Evolutionary conservation across 1,140 invertebrate species (phyloP), one percentile per base, ranked within the genome.

Genomic region (Asbolus verrucosus): DNA sequence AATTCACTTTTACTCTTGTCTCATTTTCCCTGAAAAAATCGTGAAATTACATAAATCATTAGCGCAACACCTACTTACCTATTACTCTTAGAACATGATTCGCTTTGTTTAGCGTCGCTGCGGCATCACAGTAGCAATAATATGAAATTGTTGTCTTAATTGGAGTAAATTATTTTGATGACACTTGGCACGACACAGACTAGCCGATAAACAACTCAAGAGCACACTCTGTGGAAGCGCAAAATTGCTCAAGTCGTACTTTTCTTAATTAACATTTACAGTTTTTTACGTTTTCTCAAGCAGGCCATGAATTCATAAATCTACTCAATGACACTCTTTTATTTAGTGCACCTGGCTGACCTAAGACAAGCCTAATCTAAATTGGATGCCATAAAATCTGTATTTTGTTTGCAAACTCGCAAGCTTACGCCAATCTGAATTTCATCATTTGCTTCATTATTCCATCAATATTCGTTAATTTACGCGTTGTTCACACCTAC

Each of bases 141-240:
- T 63, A 14, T 24, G 6, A 63, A 38, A 63, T 63, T 63, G 61
- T 31, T 63, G 31, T 27, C 61, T 63, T 63, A 63, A 63, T 63
- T 63, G 61, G 39, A 63, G 16, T 21, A 63, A 63, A 63, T 63
- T 63, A 63, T 63, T 63, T 41, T 63, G 31, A 63, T 63, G 36
- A 38, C 31, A 63, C 61, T 41, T 41, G 33, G 33, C 61, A 41
- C 33, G 16, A 63, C 61, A 63, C 61, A 54, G 39, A 43, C 39
- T 43, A 14, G 9, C 39, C 39, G 15, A 43, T 24, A 54, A 54
- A 54, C 46, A 54, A 54, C 19, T 27, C 13, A 16, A 54, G 11
- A 54, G 14, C 9, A 54, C 18, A 13, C 19, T 2, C n/a, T 6
- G 27, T 21, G 39, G 39, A 14, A 4, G 39, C 39, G 5, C 15